phyloP scores from a whole-genome alignment of 2,888 invertebrate genomes.

The Acanthococcus lagerstroemiae region DNA sequence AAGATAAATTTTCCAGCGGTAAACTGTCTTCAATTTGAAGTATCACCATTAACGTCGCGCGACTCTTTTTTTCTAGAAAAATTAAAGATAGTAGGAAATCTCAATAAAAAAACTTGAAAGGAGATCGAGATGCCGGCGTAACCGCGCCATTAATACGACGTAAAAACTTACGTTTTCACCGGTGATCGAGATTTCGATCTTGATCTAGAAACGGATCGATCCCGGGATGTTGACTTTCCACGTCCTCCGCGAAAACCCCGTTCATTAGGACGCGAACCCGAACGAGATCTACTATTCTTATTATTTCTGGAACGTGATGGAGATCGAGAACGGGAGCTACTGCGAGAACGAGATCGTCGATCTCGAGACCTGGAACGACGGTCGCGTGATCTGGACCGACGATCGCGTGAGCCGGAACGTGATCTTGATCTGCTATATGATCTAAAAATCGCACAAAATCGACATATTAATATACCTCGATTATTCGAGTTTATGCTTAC shows the following conservation, averaged over 20 bases:
- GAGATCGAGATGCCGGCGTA: too few species aligned
- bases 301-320: constrained; percentile 40
- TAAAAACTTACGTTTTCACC: too few species aligned
- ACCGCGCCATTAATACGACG: too few species aligned
- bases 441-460: constrained; percentile 5
- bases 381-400: constrained; percentile 9
- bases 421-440: constrained; percentile 24
- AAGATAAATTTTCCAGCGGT: too few species aligned
- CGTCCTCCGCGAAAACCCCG: neutral
- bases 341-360: constrained; percentile 41
- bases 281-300: constrained; percentile 26
- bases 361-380: neutral
- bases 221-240: neutral
- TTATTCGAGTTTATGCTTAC: too few species aligned
- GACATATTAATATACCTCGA: too few species aligned
- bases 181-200: neutral
- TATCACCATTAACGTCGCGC: constrained; percentile 7
- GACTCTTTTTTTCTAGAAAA: constrained; percentile 3
- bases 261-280: constrained; percentile 5
- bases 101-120: too few species aligned
- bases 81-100: neutral
- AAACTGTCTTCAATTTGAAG: neutral
- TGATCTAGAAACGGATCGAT: constrained; percentile 6
- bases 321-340: constrained; percentile 42
- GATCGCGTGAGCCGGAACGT: constrained; percentile 7